phyloP scores from a whole-genome alignment of 2,888 invertebrate genomes.

The Stratiomys singularior region DNA sequence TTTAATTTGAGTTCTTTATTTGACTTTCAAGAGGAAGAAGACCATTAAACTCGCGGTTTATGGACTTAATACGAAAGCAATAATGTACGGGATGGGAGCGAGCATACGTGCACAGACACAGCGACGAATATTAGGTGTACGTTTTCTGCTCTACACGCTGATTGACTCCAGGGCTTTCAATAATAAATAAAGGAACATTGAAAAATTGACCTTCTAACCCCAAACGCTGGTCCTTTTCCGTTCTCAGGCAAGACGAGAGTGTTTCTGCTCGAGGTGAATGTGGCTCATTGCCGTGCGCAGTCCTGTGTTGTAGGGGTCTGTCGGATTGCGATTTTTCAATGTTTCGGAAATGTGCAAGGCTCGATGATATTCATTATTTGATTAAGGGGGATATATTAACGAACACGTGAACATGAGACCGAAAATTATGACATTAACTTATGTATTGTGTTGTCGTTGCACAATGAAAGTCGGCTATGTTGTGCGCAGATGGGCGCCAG shows the following conservation, averaged over 20 bases:
- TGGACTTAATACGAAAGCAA: constrained; percentile 29
- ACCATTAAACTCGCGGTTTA: constrained; percentile 26
- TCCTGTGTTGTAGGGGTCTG: no score
- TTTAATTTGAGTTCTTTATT: constrained; percentile 36
- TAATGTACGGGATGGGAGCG: neutral
- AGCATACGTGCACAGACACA: neutral
- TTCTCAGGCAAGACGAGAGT: neutral
- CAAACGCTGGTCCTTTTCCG: neutral
- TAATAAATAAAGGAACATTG: neutral
- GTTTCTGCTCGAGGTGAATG: no score
- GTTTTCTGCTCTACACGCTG: neutral
- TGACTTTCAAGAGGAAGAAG: constrained; percentile 25
- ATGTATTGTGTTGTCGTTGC: neutral
- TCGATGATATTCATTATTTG: neutral
- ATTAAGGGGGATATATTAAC: constrained; percentile 3
- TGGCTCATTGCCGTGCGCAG: no score
- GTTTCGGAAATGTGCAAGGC: no score
- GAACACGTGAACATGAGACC: neutral
- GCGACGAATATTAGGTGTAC: neutral
- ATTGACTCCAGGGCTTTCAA: constrained; percentile 22
- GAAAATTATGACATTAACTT: constrained; percentile 25
- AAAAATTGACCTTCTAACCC: constrained; percentile 8
- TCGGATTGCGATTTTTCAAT: no score
- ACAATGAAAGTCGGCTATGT: no score
- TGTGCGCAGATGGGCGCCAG: no score